A percentile compares a stretch with the other conserved stretches of the same genome.
Conservation (phyloP, 2,888 invertebrate species). For the Pandemis cinnamomeana region DNA sequence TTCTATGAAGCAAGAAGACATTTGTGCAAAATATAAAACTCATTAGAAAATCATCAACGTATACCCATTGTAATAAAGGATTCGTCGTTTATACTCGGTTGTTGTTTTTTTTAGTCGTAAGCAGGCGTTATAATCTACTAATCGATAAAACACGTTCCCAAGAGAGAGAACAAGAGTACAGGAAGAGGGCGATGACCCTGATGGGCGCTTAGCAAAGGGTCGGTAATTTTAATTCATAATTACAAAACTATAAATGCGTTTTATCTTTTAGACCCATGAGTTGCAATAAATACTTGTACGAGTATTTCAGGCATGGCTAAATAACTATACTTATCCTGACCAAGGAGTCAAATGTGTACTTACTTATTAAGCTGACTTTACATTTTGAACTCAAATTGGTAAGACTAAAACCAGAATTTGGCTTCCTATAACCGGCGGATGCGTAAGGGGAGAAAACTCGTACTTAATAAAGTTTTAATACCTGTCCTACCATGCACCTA, state of each 20-base stretch:
- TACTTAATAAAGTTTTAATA: too few species aligned
- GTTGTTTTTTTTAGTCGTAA: background rate
- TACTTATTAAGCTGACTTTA: too few species aligned
- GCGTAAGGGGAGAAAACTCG: too few species aligned
- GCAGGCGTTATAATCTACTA: slow-evolving; percentile 9
- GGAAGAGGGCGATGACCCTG: slow-evolving; percentile 4
- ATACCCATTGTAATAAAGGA: background rate
- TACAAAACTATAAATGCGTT: background rate
- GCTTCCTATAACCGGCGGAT: background rate
- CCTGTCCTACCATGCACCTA: too few species aligned
- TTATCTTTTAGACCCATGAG: too few species aligned
- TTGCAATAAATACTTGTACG: background rate
- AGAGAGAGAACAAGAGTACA: slow-evolving; percentile 5
- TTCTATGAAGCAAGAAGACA: background rate
- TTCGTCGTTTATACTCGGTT: background rate
- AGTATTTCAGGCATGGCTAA: too few species aligned
- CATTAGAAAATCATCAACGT: background rate
- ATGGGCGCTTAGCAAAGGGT: slow-evolving; percentile 5
- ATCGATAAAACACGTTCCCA: slow-evolving; percentile 10
- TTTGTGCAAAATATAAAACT: background rate
- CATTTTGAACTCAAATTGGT: too few species aligned
- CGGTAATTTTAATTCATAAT: slow-evolving; percentile 1
- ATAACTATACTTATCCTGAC: too few species aligned
- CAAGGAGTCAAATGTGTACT: too few species aligned
- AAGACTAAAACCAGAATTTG: background rate